These are phyloP conservation scores for Agrilus planipennis DNA, from an alignment of 1,140 invertebrate genomes.

Conservation along the genomic window DNA sequence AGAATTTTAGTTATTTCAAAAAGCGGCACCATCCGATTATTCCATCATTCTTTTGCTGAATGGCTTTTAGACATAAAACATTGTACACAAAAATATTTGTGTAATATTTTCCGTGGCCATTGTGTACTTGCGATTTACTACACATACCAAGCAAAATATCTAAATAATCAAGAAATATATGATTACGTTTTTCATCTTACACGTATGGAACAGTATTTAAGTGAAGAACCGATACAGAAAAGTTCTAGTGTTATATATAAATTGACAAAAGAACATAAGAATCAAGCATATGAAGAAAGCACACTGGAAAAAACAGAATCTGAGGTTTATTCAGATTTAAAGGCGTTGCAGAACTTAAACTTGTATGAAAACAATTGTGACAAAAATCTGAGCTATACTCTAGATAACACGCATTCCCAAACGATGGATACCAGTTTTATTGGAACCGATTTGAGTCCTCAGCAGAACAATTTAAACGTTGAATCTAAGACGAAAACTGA, in stretches of 20 bases:
- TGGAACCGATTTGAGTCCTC: constrained; percentile 21
- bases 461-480: constrained; percentile 18
- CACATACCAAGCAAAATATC: constrained; percentile 28
- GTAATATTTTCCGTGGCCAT: constrained; percentile 76
- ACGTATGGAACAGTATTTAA: constrained; percentile 39
- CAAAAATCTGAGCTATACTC: constrained; percentile 10
- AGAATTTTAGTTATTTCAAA: constrained; percentile 53
- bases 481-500: constrained; percentile 10
- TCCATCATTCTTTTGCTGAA: constrained; percentile 86
- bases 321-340: constrained; percentile 29
- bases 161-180: constrained; percentile 40
- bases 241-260: constrained; percentile 25
- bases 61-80: constrained; percentile 95
- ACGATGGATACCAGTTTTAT: constrained; percentile 23
- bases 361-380: constrained; percentile 9
- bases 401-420: constrained; percentile 12
- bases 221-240: constrained; percentile 26
- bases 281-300: constrained; percentile 15
- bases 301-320: constrained; percentile 27
- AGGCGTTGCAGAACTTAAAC: constrained; percentile 19
- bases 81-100: constrained; percentile 88
- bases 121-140: constrained; percentile 80
- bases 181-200: constrained; percentile 45
- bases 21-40: constrained; percentile 58
- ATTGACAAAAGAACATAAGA: constrained; percentile 22